Percentiles rank a stretch among this genome's conserved stretches.
These are phyloP conservation scores for Salvelinus fontinalis DNA, from an alignment of 2,113 vertebrate genomes.

Conservation along the genomic window DNA sequence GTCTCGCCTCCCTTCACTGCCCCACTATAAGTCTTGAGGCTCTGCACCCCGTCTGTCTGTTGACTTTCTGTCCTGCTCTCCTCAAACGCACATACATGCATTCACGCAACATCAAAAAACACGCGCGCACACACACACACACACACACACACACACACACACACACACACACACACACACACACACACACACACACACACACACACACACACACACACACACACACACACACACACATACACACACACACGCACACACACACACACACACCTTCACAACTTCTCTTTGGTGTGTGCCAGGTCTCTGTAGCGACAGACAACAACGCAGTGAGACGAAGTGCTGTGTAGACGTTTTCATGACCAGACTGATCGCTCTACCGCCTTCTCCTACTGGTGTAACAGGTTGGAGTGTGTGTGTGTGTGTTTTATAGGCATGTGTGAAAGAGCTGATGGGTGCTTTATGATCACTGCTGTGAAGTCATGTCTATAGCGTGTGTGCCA, in stretches of 20 bases:
- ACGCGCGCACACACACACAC: background rate
- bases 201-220: constrained; percentile 4
- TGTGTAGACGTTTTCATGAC: background rate
- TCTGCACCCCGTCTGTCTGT: background rate
- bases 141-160: constrained; percentile 5
- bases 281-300: background rate
- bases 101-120: background rate
- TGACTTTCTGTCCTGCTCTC: background rate
- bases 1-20: background rate
- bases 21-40: background rate
- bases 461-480: background rate
- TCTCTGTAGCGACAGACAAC: background rate
- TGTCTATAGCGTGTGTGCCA: background rate
- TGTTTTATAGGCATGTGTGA: constrained; percentile 2
- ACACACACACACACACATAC: constrained; percentile 2
- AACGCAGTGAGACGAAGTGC: background rate
- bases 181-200: constrained; percentile 1
- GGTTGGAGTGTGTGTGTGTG: constrained; percentile 7
- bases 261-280: background rate
- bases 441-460: background rate
- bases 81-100: background rate
- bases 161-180: background rate
- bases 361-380: background rate
- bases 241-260: background rate
- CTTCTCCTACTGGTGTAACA: background rate